phyloP scores from a whole-genome alignment of 2,888 invertebrate species.

The Polydrusus tereticollis region DNA sequence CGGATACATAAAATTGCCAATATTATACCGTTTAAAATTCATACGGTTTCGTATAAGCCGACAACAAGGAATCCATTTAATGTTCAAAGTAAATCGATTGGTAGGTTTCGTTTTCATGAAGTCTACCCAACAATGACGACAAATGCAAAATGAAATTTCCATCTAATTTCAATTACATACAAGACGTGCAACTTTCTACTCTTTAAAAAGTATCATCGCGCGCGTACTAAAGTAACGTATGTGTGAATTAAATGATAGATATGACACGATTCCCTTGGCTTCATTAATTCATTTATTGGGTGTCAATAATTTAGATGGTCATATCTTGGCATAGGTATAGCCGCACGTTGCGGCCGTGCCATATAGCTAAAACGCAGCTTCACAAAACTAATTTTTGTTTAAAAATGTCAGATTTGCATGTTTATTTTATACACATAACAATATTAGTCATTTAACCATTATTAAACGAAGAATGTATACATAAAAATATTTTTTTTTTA shows the following conservation, averaged over 20 bases:
- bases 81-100: conserved; percentile 21
- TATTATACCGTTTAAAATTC: not conserved
- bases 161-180: conserved; percentile 34
- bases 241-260: not conserved
- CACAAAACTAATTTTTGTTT: too few species aligned
- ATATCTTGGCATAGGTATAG: too few species aligned
- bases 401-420: too few species aligned
- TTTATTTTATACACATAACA: too few species aligned
- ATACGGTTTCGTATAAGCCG: not conserved
- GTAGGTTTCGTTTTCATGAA: conserved; percentile 37
- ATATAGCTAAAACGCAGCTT: too few species aligned
- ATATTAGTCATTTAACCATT: not conserved
- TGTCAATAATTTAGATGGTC: too few species aligned
- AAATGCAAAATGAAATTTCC: conserved; percentile 40
- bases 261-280: too few species aligned
- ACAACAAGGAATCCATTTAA: conserved; percentile 26
- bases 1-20: not conserved
- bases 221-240: not conserved
- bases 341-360: too few species aligned
- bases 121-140: conserved; percentile 21
- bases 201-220: conserved; percentile 17
- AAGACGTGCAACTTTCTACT: conserved; percentile 37
- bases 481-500: not conserved
- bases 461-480: not conserved
- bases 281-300: too few species aligned